phyloP scores from a whole-genome alignment of 1,140 invertebrate genomes.

The Anastrepha ludens region DNA sequence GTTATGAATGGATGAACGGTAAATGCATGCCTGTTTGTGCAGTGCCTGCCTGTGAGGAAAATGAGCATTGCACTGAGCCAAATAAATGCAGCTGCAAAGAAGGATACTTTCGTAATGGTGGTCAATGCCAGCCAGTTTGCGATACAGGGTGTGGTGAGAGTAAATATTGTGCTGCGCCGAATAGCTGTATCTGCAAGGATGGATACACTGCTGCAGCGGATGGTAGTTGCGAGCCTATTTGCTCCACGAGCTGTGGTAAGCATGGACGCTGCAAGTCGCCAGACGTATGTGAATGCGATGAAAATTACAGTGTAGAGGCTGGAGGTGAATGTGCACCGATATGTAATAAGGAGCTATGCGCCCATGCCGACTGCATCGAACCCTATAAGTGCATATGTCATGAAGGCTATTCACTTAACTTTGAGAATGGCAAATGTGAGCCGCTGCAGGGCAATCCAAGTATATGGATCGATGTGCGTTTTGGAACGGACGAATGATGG shows the following conservation, averaged over 20 bases:
- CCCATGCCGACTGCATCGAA: not conserved
- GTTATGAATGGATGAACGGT: not conserved
- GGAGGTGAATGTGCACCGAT: not conserved
- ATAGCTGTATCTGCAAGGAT: not conserved
- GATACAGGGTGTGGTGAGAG: not conserved
- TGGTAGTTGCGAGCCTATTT: not conserved
- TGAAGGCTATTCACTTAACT: not conserved
- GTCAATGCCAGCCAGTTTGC: not conserved
- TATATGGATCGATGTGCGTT: not conserved
- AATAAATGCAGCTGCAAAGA: not conserved
- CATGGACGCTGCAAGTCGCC: not conserved
- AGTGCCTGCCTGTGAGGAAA: not conserved
- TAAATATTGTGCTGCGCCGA: conserved; percentile 27
- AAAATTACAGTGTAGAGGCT: not conserved
- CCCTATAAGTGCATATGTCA: conserved; percentile 10
- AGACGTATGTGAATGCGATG: not conserved
- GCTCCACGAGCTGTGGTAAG: not conserved
- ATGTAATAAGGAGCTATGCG: not conserved
- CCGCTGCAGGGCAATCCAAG: no score
- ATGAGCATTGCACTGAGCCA: not conserved
- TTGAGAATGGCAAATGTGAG: not conserved
- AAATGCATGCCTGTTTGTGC: not conserved
- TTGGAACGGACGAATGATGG: not conserved
- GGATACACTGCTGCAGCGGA: not conserved
- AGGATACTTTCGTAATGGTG: not conserved